Percentiles rank a stretch among this genome's conserved stretches.
phyloP scores from a whole-genome alignment of 1,140 invertebrate genomes.

The Cydia splendana region DNA sequence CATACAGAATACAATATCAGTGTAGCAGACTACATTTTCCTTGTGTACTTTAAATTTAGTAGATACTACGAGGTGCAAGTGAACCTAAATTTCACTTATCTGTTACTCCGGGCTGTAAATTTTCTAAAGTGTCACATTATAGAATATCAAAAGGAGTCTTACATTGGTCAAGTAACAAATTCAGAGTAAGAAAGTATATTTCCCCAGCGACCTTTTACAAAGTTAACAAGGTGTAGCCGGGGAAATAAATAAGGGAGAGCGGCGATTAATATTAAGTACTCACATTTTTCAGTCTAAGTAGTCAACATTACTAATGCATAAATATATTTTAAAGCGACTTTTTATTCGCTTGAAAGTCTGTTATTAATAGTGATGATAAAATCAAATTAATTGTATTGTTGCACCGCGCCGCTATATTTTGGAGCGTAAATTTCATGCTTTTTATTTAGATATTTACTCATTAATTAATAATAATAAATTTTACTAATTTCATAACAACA shows the following conservation, averaged over 20 bases:
- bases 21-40: background rate
- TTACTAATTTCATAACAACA: too few relatives aligned
- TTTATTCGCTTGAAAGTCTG: conserved; percentile 3
- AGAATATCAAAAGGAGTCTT: conserved; percentile 54
- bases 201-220: conserved; percentile 69
- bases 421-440: too few relatives aligned
- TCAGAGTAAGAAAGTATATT: conserved; percentile 67
- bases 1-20: background rate
- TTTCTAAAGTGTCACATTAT: conserved; percentile 40
- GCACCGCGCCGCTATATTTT: background rate
- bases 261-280: conserved; percentile 64
- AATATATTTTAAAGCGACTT: conserved; percentile 13
- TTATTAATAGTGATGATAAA: conserved; percentile 12
- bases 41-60: background rate
- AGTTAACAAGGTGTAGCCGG: conserved; percentile 67
- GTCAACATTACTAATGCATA: conserved; percentile 10
- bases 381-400: background rate
- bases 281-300: conserved; percentile 30
- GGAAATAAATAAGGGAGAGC: conserved; percentile 62
- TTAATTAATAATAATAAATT: too few relatives aligned
- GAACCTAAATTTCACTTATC: conserved; percentile 14
- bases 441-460: too few relatives aligned
- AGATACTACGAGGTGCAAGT: background rate
- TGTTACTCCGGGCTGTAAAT: background rate
- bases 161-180: conserved; percentile 67